A percentile compares a stretch with the other conserved stretches of the same genome.
Evolutionary conservation across 2,888 invertebrate species (phyloP).

Genomic region (Nemotelus pantherinus): DNA sequence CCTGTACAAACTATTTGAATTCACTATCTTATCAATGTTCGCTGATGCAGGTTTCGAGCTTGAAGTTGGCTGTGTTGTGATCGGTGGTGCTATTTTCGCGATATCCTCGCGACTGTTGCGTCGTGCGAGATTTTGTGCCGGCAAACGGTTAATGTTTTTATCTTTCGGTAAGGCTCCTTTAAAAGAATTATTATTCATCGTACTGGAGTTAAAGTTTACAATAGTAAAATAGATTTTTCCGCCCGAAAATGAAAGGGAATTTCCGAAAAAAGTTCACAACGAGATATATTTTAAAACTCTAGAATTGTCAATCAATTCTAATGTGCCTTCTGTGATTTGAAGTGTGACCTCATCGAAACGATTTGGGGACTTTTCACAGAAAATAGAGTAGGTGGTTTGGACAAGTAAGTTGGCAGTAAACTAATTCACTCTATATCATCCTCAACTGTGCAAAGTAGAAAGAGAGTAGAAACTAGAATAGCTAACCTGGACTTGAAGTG

Average conservation of each 20-base stretch:
- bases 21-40: too few relatives aligned
- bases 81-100: not conserved
- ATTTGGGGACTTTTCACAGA: too few relatives aligned
- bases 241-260: not conserved
- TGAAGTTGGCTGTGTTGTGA: too few relatives aligned
- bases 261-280: constrained; percentile 5
- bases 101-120: not conserved
- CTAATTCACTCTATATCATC: too few relatives aligned
- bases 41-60: too few relatives aligned
- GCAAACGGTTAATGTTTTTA: constrained; percentile 16
- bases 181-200: constrained; percentile 25
- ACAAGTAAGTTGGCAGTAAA: too few relatives aligned
- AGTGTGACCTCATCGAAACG: too few relatives aligned
- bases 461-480: too few relatives aligned
- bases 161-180: constrained; percentile 37
- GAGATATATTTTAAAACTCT: constrained; percentile 10
- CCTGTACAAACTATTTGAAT: not conserved
- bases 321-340: constrained; percentile 7
- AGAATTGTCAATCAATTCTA: constrained; percentile 18
- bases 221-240: constrained; percentile 10
- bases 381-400: too few relatives aligned
- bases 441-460: too few relatives aligned
- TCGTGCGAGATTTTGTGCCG: not conserved
- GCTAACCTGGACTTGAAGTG: too few relatives aligned
- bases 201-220: not conserved